Conservation (phyloP, 2,888 invertebrate genomes). For the Drosophila kokeensis region DNA sequence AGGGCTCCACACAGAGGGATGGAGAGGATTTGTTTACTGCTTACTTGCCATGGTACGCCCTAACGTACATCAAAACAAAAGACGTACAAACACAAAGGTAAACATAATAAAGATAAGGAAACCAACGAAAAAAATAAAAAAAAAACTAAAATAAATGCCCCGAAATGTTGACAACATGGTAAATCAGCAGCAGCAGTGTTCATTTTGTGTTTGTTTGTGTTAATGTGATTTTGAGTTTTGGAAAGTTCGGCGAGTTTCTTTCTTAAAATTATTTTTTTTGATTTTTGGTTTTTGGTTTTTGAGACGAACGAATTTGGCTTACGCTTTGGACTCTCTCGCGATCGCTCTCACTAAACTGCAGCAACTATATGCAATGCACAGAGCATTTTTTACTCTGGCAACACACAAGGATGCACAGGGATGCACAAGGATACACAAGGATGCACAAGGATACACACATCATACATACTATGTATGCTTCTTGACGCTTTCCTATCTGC, state of each 20-base stretch:
- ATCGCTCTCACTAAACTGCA: constrained; percentile 39
- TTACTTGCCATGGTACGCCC: constrained; percentile 14
- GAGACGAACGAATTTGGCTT: constrained; percentile 2
- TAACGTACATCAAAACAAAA: constrained; percentile 7
- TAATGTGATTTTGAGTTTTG: constrained; percentile 8
- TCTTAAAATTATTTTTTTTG: neutral
- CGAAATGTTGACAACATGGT: constrained; percentile 51
- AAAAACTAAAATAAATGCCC: constrained; percentile 20
- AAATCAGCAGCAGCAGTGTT: constrained; percentile 43
- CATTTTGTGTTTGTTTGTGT: constrained; percentile 13
- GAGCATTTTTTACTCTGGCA: neutral
- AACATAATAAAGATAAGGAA: neutral
- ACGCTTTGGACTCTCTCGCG: constrained; percentile 35
- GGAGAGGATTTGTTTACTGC: neutral
- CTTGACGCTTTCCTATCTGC: neutral
- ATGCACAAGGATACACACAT: neutral
- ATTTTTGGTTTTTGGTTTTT: neutral
- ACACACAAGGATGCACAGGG: constrained; percentile 1
- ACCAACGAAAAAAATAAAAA: neutral
- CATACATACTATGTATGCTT: constrained; percentile 1
- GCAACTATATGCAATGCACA: constrained; percentile 17
- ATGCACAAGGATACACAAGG: neutral
- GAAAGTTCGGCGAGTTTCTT: constrained; percentile 6
- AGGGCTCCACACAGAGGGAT: neutral
- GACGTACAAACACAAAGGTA: neutral